phyloP scores from a whole-genome alignment of 2,888 invertebrate genomes.

The Rosalia funebris region DNA sequence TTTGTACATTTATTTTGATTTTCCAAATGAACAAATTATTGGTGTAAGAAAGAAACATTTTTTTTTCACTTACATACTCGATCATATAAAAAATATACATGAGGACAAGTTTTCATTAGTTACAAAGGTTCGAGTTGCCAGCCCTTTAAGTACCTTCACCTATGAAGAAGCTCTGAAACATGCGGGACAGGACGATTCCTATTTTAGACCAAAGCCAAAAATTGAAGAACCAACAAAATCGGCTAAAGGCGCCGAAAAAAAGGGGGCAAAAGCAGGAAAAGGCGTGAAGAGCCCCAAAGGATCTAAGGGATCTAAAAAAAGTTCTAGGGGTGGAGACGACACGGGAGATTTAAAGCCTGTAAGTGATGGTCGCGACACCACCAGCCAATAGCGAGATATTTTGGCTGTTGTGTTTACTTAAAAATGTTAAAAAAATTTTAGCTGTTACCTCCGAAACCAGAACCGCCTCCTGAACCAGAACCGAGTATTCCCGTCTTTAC shows the following conservation, averaged over 20 bases:
- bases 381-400: neutral
- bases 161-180: constrained; percentile 52
- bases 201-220: constrained; percentile 53
- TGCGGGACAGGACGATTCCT: constrained; percentile 55
- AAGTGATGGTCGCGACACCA: too few relatives aligned
- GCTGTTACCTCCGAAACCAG: constrained; percentile 44
- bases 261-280: constrained; percentile 23
- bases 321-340: neutral
- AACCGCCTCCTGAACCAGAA: constrained; percentile 48
- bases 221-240: constrained; percentile 3
- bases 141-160: constrained; percentile 55
- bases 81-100: constrained; percentile 16
- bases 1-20: too few relatives aligned
- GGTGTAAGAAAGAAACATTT: too few relatives aligned
- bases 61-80: too few relatives aligned
- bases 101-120: too few relatives aligned
- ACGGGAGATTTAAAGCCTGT: constrained; percentile 7
- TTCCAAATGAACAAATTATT: too few relatives aligned
- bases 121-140: constrained; percentile 52
- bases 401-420: neutral
- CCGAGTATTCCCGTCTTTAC: constrained; percentile 55
- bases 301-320: constrained; percentile 27
- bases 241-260: constrained; percentile 23
- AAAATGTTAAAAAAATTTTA: too few relatives aligned
- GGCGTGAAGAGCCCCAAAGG: constrained; percentile 11